Evolutionary conservation across 2,888 invertebrate genomes (phyloP).

Genomic region (Cantharis nigra): DNA sequence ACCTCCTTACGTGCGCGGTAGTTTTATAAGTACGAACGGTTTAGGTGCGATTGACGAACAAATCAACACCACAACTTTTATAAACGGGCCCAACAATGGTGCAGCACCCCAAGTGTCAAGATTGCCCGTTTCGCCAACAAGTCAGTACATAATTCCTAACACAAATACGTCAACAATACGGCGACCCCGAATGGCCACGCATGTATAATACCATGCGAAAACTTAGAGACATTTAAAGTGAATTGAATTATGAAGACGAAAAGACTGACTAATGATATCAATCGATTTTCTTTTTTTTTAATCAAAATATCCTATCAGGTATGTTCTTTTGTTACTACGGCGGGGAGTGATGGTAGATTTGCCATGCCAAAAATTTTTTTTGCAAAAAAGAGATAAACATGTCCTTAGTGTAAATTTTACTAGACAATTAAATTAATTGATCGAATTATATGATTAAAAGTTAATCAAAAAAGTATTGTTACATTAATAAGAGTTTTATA

Average conservation of each 20-base stretch:
- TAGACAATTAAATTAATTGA: slow-evolving; percentile 54
- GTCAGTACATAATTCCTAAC: slow-evolving; percentile 62
- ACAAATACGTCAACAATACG: slow-evolving; percentile 64
- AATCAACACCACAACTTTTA: slow-evolving; percentile 56
- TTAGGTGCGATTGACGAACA: slow-evolving; percentile 52
- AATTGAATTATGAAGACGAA: slow-evolving; percentile 41
- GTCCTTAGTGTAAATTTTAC: slow-evolving; percentile 39
- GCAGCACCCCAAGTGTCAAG: slow-evolving; percentile 60
- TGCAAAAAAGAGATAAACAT: slow-evolving; percentile 31
- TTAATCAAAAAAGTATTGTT: slow-evolving; percentile 51
- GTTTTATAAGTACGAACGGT: slow-evolving; percentile 45
- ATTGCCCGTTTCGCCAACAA: slow-evolving; percentile 57
- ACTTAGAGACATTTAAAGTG: slow-evolving; percentile 33
- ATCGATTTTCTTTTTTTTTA: slow-evolving; percentile 27
- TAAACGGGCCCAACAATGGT: slow-evolving; percentile 56
- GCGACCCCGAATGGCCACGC: slow-evolving; percentile 68
- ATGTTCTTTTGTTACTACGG: slow-evolving; percentile 10
- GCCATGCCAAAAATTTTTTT: not conserved
- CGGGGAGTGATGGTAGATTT: not conserved
- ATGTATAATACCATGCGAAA: slow-evolving; percentile 53
- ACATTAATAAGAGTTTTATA: slow-evolving; percentile 43
- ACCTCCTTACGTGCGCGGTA: slow-evolving; percentile 67
- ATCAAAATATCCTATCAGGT: slow-evolving; percentile 22
- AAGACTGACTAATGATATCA: slow-evolving; percentile 44
- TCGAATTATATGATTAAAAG: slow-evolving; percentile 51